Base-by-base conservation (phyloP, 2,888 invertebrate species). In the Cancer borealis region DNA sequence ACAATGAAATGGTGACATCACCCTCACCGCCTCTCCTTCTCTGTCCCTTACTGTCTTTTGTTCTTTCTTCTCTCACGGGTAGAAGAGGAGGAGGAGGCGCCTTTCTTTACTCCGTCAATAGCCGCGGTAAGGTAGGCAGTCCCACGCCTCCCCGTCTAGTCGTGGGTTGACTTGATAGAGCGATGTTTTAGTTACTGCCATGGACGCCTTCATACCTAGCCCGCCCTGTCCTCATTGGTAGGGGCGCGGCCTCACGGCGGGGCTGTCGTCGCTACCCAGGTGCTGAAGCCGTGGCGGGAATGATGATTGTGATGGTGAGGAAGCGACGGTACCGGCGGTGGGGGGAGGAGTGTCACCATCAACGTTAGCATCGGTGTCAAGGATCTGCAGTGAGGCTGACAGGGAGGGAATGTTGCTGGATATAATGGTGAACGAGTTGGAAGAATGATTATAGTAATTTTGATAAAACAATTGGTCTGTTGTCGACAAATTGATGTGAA, bases 1-100 rank as follows among this genome's bases (percentile, higher is more conserved):
- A 93, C 93, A 93, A 89, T 88, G 92, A 73, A 46, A 54, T 39
- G 10, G 49, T 92, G 91, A 66, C 60, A 93, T 84, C 60, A 39
- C 30, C 60, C 47, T 60, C 30, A 26, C n/a, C 46, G 14, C n/a
- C 47, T 17, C 89, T 46, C 47, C 47, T 26, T 88, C 26, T 4
- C 46, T 46, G n/a, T 73, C 5, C 73, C 46, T 91, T 39, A 46
- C 46, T 73, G n/a, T n/a, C 88, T 88, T 49, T 88, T 49, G 47
- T 49, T 88, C 88, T 49, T 47, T 39, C 47, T 47, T 88, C 47
- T 88, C 46, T 49, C 88, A 39, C 47, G 47, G 46, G 30, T 39
- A 26, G 87, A 1, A 17, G 73, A 79, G n/a, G 73, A 79, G 66
- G 73, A 73, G 14, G 39, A 30, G 30, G 30, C 84, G 54, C 8